Percentiles rank a stretch among this genome's conserved stretches.
phyloP scores from a whole-genome alignment of 2,113 vertebrate genomes.

The Salvelinus namaycush region DNA sequence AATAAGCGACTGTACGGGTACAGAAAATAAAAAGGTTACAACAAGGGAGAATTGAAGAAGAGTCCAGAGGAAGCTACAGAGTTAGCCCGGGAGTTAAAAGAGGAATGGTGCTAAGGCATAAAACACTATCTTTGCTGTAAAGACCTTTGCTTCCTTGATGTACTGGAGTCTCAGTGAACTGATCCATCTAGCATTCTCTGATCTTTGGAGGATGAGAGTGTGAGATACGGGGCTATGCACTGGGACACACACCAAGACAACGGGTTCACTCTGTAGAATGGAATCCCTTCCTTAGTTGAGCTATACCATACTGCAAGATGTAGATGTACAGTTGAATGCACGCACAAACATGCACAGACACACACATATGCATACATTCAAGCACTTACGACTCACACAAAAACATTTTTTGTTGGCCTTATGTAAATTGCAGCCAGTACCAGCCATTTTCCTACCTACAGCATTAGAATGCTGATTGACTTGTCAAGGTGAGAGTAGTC shows the following conservation, averaged over 20 bases:
- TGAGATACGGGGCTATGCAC: neutral
- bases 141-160: neutral
- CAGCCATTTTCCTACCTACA: neutral
- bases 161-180: neutral
- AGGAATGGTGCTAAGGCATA: neutral
- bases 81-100: neutral
- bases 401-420: neutral
- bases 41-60: slow-evolving; percentile 14
- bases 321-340: too few species aligned
- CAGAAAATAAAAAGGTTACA: slow-evolving; percentile 23
- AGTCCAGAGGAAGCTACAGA: slow-evolving; percentile 8
- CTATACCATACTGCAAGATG: too few species aligned
- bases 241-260: too few species aligned
- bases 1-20: slow-evolving; percentile 28
- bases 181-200: neutral
- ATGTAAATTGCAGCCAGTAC: neutral
- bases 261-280: too few species aligned
- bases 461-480: slow-evolving; percentile 7
- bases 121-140: neutral
- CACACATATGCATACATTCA: neutral
- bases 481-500: slow-evolving; percentile 27
- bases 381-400: neutral
- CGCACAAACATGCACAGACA: neutral
- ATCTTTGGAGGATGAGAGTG: neutral
- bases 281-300: too few species aligned